Percentiles rank a stretch among this genome's conserved stretches.
phyloP scores from a whole-genome alignment of 2,113 vertebrate species.

The Panthera uncia region DNA sequence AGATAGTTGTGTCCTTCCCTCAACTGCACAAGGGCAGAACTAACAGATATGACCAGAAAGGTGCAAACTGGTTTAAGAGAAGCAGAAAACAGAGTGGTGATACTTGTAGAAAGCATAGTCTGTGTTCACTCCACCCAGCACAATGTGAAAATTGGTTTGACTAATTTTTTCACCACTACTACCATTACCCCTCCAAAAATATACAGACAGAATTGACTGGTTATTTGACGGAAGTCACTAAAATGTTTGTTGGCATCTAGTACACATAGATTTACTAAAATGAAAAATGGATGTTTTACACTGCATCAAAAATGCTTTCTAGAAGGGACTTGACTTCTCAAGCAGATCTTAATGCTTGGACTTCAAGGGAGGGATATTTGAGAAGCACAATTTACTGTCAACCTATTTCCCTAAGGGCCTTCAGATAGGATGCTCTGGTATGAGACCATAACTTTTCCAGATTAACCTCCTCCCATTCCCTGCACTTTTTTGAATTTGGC shows the following conservation, averaged over 20 bases:
- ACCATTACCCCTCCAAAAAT: not conserved
- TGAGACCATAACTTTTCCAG: slow-evolving; percentile 14
- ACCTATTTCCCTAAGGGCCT: not conserved
- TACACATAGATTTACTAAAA: slow-evolving; percentile 23
- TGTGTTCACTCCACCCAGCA: not conserved
- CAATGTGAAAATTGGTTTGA: slow-evolving; percentile 28
- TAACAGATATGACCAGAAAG: not conserved
- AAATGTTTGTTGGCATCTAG: not conserved
- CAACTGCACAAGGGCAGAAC: not conserved
- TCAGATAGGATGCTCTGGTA: not conserved
- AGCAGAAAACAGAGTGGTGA: not conserved
- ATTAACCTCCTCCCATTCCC: not conserved
- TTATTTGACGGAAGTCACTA: slow-evolving; percentile 34
- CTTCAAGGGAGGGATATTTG: not conserved
- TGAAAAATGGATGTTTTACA: slow-evolving; percentile 42
- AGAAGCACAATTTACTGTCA: slow-evolving; percentile 18
- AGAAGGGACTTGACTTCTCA: slow-evolving; percentile 21
- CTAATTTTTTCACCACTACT: not conserved
- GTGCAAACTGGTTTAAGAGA: slow-evolving; percentile 11
- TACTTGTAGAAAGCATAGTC: not conserved
- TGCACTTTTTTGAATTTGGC: not conserved
- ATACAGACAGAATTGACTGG: not conserved
- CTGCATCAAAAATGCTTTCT: not conserved
- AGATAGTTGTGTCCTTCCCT: not conserved
- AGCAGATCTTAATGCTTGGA: slow-evolving; percentile 32